Base-by-base conservation (phyloP, 2,888 invertebrate genomes). In the Xestia sexstrigata region DNA sequence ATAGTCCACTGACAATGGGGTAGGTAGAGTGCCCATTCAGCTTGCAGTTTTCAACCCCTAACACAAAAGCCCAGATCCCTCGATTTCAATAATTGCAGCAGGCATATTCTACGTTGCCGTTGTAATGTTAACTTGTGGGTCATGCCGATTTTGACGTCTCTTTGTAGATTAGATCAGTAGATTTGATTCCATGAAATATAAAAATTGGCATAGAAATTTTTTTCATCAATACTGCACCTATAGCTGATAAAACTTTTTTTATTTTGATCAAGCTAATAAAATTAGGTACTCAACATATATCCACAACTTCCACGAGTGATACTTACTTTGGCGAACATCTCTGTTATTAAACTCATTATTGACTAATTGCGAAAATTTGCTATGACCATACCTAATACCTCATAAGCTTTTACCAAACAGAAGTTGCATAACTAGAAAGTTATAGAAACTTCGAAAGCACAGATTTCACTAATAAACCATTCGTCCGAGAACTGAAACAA, bases 381-480 rank as follows among this genome's bases (percentile, higher is more conserved):
- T 6, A 23, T 39, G 2, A 62, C 30, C 26, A 13, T 58, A 35
- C 17, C 2, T 11, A 52, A 17, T 39, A 45, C 6, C 23, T 1
- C 39, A 78, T 0, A 35, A 17, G 39, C 79, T 55, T 39, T 49
- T 58, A 4, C 17, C 26, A 39, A 70, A 26, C 0, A 13, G 13
- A 30, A 20, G 9, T 65, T 66, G 15, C 45, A 20, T 58, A 63
- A 52, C 2, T 69, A 81, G 58, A 81, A 83, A 72, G 79, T 63
- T 23, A 49, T 17, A n/a, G 2, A 66, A 1, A 39, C 39, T 69
- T 39, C 7, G 45, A 58, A 63, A 45, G 45, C 35, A 60, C 42
- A 70, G 39, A 83, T 72, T 69, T 79, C 62, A 52, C 42, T 52
- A 7, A 60, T 35, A 42, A 1, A 23, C 55, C 42, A 45, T 72